Base-by-base conservation (phyloP, 2,888 invertebrate species). In the Aphrophora alni region DNA sequence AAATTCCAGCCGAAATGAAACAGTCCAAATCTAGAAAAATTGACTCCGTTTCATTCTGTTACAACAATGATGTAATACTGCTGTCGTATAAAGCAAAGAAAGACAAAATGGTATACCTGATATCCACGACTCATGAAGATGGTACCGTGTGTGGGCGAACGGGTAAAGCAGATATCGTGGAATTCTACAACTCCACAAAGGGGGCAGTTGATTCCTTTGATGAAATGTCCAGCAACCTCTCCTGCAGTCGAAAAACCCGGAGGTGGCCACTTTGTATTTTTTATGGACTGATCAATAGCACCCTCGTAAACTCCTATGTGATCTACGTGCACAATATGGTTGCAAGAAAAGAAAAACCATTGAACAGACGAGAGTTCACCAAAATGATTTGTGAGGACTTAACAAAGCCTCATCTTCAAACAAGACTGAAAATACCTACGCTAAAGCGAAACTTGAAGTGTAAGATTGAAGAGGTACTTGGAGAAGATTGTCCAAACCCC, bases 181-280 rank as follows among this genome's bases (percentile, higher is more conserved):
- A 68, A 70, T 80, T 80, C 70, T 80, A 75, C 26, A 80, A 80
- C 27, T 68, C 80, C 17, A 80, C 80, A 8, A 80, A 80, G n/a
- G 76, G 75, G 7, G 80, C 80, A 21, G 75, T 80, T 26, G 80
- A 80, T 38, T 21, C 76, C 12, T 80, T 76, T 74, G 80, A 80
- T 44, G 75, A 80, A 27, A 76, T 76, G 80, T 76, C 76, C 4
- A 71, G 75, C 70, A 80, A 75, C 44, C 44, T 80, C 59, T 75
- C 75, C 25, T 75, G 70, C 24, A 80, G 75, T 44, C 59, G 59
- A 17, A 75, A 80, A 27, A 75, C 80, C 3, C 75, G 59, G 21
- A 75, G 69, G 25, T 80, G 75, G 75, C 75, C 70, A 21, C 51
- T 79, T 0, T 79, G 79, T 17, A 74, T 74, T 0, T 74, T 74